Evolutionary conservation across 2,113 vertebrate genomes (phyloP), one percentile per base, ranked within the genome.

Genomic region (Lamprotornis superbus): DNA sequence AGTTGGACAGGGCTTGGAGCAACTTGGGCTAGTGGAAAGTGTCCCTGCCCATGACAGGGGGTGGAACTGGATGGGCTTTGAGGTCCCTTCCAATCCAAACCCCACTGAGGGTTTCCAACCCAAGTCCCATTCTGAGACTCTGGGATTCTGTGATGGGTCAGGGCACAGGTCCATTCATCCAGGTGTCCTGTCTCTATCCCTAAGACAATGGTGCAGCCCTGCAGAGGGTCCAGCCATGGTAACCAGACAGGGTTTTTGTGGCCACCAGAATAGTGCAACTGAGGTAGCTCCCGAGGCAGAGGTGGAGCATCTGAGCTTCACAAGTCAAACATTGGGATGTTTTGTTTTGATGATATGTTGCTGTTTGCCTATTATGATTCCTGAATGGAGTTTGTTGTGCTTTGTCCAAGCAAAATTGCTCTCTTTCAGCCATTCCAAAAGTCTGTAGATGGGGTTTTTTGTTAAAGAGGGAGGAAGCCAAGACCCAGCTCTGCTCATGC

Each of bases 1-100:
- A n/a, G 39, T 0, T 82, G 69, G 61, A 40, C 1, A 0, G 39
- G 10, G 39, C 69, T 47, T 53, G 61, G 69, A 60, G 20, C 46
- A 39, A 0, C 11, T 47, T 53, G 24, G n/a, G n/a, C 0, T 0
- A 2, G 53, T 39, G 28, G 53, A 40, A 75, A 20, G 5, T 53
- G 39, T 46, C 37, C 37, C 37, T 59, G 44, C 8, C 31, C 1
- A 0, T 14, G 60, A 39, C 28, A 39, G 9, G n/a, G 22, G 7
- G 3, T 69, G 40, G 25, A 2, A 61, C 25, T 11, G 35, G 35
- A 23, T 33, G 56, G 1, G 19, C 25, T 37, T 63, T 31, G 6
- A 28, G 12, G 42, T 4, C 15, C 25, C 20, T 47, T 69, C 40
- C 61, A 31, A 31, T 9, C 25, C 40, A 55, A 47, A 27, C 21